phyloP scores from a whole-genome alignment of 2,888 invertebrate species.

The Hecatera dysodea region DNA sequence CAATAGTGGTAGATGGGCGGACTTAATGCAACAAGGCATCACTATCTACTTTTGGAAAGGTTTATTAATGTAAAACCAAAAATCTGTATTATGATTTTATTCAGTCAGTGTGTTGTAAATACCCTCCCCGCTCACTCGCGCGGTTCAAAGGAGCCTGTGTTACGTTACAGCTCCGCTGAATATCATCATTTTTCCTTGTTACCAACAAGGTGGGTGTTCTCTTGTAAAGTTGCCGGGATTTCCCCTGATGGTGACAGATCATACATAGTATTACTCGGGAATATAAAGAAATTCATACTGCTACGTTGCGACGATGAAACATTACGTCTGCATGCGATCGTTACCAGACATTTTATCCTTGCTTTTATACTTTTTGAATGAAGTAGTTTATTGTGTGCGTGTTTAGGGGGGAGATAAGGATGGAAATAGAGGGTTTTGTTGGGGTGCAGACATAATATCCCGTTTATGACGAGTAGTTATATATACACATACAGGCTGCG shows the following conservation, averaged over 20 bases:
- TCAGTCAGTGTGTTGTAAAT: conserved; percentile 62
- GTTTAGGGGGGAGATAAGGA: conserved; percentile 45
- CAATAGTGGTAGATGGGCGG: no score
- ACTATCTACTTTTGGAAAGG: no score
- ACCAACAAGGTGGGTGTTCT: conserved; percentile 73
- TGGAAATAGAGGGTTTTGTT: conserved; percentile 37
- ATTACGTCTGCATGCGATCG: conserved; percentile 53
- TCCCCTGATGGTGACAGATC: conserved; percentile 81
- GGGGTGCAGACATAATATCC: conserved; percentile 35
- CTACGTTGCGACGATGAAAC: conserved; percentile 44
- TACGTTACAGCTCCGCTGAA: conserved; percentile 69
- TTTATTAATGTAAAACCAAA: neutral
- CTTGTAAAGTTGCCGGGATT: conserved; percentile 75
- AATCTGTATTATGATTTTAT: neutral
- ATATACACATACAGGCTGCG: conserved; percentile 8
- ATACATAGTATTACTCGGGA: conserved; percentile 70
- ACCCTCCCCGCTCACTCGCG: conserved; percentile 57
- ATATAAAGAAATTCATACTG: conserved; percentile 64
- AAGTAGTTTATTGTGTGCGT: conserved; percentile 62
- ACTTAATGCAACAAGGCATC: no score
- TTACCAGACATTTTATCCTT: conserved; percentile 50
- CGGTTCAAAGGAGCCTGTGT: conserved; percentile 73
- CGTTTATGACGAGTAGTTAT: conserved; percentile 49
- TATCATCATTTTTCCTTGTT: conserved; percentile 80
- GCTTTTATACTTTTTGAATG: conserved; percentile 59